Conservation (phyloP, 1,140 invertebrate species). For the Bombus impatiens region DNA sequence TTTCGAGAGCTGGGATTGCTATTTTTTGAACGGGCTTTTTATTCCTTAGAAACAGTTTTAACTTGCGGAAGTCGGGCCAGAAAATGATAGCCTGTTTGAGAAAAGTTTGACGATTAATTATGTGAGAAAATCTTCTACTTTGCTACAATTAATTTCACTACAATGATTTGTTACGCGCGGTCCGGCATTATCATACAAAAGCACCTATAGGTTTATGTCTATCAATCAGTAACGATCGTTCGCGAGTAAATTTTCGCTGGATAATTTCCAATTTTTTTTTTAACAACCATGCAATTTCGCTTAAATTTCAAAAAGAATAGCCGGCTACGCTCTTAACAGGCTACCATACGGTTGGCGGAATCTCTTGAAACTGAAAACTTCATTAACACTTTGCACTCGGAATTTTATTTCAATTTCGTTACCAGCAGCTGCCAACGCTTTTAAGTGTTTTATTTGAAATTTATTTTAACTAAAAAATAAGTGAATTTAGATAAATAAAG, state of each 20-base stretch:
- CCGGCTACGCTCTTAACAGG: too few relatives aligned
- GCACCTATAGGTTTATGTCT: too few relatives aligned
- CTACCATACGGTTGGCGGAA: too few relatives aligned
- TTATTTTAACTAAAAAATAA: too few relatives aligned
- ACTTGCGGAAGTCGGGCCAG: too few relatives aligned
- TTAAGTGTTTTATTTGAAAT: too few relatives aligned
- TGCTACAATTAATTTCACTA: background rate
- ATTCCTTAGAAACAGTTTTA: background rate
- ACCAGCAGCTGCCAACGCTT: fast-evolving
- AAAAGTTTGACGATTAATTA: background rate
- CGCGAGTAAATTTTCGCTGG: background rate
- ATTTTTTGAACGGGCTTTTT: background rate
- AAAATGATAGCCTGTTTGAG: background rate
- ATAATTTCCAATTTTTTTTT: background rate
- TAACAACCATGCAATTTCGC: background rate
- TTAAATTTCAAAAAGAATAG: background rate
- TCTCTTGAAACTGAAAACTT: too few relatives aligned
- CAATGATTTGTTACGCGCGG: background rate
- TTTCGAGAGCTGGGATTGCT: fast-evolving
- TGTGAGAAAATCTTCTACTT: background rate
- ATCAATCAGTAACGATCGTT: background rate
- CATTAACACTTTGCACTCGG: too few relatives aligned
- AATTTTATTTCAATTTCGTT: too few relatives aligned
- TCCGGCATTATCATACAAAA: background rate
- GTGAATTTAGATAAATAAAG: too few relatives aligned